Evolutionary conservation across 92 coral and sea anemone genomes (phyloP).

Genomic region (Parazoanthus darwini): DNA sequence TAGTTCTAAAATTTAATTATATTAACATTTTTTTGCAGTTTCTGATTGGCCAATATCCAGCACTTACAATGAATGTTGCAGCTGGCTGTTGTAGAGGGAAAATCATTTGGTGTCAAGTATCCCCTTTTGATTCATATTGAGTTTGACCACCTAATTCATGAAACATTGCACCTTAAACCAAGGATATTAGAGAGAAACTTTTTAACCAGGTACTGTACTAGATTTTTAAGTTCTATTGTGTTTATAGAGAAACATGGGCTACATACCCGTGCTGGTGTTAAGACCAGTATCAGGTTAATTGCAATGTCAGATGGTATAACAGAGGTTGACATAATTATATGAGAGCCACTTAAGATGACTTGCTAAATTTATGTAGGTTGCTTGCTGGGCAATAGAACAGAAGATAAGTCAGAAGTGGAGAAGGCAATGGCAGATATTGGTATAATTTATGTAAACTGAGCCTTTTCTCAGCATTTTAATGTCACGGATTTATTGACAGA

Average conservation of each 20-base stretch:
- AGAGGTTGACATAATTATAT: no score
- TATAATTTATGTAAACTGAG: no score
- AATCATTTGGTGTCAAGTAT: not conserved
- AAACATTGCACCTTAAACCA: not conserved
- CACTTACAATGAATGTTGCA: not conserved
- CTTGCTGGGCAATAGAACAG: slow-evolving; percentile 41
- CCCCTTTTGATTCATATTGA: slow-evolving; percentile 1
- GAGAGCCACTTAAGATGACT: not conserved
- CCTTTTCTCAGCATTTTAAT: no score
- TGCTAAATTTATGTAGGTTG: not conserved
- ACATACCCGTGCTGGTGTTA: no score
- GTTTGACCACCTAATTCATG: not conserved
- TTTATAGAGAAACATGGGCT: no score
- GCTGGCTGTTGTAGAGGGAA: not conserved
- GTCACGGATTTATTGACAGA: no score
- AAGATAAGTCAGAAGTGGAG: not conserved
- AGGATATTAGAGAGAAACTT: not conserved
- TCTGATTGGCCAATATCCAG: slow-evolving; percentile 20
- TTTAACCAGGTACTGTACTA: not conserved
- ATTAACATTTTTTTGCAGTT: not conserved
- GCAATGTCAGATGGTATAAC: no score
- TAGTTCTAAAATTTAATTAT: no score
- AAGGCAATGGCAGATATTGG: no score
- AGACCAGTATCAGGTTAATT: no score
- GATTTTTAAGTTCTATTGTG: no score